Evolutionary conservation across 2,113 vertebrate species (phyloP), one percentile per base, ranked within the genome.

Genomic region (Planiliza haematocheilus): DNA sequence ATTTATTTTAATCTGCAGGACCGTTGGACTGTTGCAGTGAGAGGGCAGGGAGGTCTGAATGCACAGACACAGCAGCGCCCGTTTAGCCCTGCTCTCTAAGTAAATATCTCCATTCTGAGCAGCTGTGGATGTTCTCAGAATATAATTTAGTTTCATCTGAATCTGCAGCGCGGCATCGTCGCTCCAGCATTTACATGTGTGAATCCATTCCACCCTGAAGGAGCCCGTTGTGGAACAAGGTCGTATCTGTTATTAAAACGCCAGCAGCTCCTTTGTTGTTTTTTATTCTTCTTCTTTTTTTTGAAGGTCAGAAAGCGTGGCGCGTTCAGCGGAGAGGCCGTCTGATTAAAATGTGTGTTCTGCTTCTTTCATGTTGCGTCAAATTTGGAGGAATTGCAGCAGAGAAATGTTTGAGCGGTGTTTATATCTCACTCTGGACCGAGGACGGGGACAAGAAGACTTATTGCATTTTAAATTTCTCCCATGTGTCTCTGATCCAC

Each of bases 1-100:
- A 21, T 53, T 69, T 74, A 70, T 70, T 83, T 70, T 39, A 34
- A 30, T 52, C 50, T 16, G 3, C n/a, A 46, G 30, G 13, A 38
- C 42, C 34, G 52, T 41, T 20, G 55, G 20, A 16, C n/a, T 43
- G 39, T 37, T 41, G 49, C 39, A 34, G n/a, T n/a, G 42, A 60
- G 13, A 30, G 7, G 37, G n/a, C 37, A 20, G 4, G 48, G 58
- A 17, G 20, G 2, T 38, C 42, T 41, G 38, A 39, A 6, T 34
- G 18, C 4, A 20, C 18, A 62, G 9, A 18, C 13, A 21, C 17
- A 20, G 16, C 21, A n/a, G n/a, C n/a, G n/a, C n/a, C n/a, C n/a
- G n/a, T n/a, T n/a, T n/a, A n/a, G n/a, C n/a, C n/a, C n/a, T n/a
- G n/a, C n/a, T n/a, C 24, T 30, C 24, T 30, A 30, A 30, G 5